Evolutionary conservation across 2,797 vertebrate species (phyloP).

Genomic region (Spinibarbus caldwelli): DNA sequence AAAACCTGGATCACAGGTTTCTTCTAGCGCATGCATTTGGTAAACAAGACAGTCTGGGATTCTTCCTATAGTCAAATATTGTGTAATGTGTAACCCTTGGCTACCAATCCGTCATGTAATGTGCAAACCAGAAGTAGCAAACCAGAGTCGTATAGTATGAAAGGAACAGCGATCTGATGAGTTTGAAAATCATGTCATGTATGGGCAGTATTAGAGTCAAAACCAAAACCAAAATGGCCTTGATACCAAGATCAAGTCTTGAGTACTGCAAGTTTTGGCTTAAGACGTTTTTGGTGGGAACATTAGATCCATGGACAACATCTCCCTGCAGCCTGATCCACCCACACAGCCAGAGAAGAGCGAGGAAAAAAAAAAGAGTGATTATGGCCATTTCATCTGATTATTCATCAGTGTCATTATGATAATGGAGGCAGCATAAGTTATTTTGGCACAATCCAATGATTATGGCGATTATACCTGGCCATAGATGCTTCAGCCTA

Average conservation of each 20-base stretch:
- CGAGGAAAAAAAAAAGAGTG: slow-evolving; percentile 9
- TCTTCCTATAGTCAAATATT: too few species aligned
- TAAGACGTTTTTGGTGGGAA: slow-evolving; percentile 39
- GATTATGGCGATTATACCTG: slow-evolving; percentile 57
- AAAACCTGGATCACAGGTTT: not conserved
- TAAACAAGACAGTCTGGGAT: too few species aligned
- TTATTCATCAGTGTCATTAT: slow-evolving; percentile 81
- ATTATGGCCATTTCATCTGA: slow-evolving; percentile 63
- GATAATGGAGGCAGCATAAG: slow-evolving; percentile 79
- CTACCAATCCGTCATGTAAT: too few species aligned
- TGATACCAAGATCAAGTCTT: too few species aligned
- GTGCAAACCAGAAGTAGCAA: too few species aligned
- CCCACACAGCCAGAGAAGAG: slow-evolving; percentile 52
- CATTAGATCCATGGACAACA: slow-evolving; percentile 51
- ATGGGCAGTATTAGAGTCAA: too few species aligned
- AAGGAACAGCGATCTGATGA: too few species aligned
- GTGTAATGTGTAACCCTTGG: too few species aligned
- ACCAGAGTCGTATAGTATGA: too few species aligned
- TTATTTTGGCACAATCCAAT: slow-evolving; percentile 65
- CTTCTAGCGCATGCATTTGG: not conserved
- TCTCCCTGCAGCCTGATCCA: slow-evolving; percentile 53
- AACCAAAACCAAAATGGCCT: too few species aligned
- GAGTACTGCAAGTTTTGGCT: slow-evolving; percentile 8
- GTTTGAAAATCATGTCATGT: too few species aligned
- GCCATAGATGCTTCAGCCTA: slow-evolving; percentile 38